Evolutionary conservation across 2,113 vertebrate species (phyloP).

Genomic region (Aldabrachelys gigantea): DNA sequence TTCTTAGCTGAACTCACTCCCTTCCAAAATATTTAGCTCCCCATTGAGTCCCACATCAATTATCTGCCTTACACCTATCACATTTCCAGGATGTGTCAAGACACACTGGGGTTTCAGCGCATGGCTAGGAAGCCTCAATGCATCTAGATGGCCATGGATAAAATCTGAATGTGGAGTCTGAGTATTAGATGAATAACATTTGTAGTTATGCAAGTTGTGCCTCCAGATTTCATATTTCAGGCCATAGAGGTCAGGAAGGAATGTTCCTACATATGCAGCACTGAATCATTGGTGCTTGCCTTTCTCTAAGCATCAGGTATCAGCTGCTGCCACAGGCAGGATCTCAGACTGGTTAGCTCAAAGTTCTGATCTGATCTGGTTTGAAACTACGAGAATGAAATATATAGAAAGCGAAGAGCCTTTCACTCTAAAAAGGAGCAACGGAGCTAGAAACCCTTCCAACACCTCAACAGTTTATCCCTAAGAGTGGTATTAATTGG

Average conservation of each 20-base stretch:
- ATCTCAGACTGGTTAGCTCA: neutral
- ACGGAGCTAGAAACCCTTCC: neutral
- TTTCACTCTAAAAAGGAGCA: neutral
- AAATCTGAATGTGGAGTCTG: accelerated
- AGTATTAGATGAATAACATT: neutral
- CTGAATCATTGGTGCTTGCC: neutral
- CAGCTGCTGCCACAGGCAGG: neutral
- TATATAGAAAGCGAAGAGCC: neutral
- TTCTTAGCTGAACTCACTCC: accelerated
- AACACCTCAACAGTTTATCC: accelerated
- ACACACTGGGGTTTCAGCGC: neutral
- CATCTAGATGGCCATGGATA: neutral
- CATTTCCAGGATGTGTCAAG: neutral
- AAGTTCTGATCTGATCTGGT: neutral
- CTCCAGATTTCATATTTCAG: neutral
- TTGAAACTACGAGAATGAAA: accelerated
- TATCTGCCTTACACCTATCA: neutral
- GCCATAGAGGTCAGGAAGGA: neutral
- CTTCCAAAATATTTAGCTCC: accelerated
- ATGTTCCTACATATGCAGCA: constrained; percentile 12
- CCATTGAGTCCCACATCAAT: neutral
- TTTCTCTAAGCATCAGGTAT: constrained; percentile 21
- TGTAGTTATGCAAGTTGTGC: neutral
- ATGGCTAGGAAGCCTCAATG: neutral
- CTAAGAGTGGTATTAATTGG: accelerated